A percentile compares a stretch with the other conserved stretches of the same genome.
These are phyloP conservation scores for Timandra comae DNA, from an alignment of 2,888 invertebrate genomes.

Conservation along the genomic window DNA sequence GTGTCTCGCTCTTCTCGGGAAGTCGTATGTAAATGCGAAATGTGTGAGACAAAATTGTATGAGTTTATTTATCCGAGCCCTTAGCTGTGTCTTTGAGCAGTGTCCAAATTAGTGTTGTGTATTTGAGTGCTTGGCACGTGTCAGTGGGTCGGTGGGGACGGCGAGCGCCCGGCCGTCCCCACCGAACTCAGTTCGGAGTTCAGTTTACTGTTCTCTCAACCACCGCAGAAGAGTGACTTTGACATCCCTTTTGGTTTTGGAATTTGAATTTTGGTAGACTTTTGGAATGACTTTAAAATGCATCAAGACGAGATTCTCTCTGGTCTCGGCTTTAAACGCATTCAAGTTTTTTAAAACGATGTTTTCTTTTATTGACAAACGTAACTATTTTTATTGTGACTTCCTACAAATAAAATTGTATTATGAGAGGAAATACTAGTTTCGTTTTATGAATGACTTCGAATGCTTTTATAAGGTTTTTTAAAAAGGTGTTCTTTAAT, in stretches of 20 bases:
- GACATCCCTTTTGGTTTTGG: slow-evolving; percentile 59
- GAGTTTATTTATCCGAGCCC: slow-evolving; percentile 29
- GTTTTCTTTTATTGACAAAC: no score
- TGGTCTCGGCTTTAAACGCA: no score
- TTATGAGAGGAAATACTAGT: no score
- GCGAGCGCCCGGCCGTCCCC: slow-evolving; percentile 43
- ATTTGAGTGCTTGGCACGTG: slow-evolving; percentile 34
- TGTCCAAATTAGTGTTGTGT: slow-evolving; percentile 29
- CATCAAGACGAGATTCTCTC: no score
- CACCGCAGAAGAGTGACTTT: slow-evolving; percentile 54
- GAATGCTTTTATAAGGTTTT: no score
- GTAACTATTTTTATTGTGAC: no score
- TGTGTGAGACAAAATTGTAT: slow-evolving; percentile 21
- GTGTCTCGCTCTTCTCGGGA: slow-evolving; percentile 63
- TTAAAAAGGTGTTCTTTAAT: no score
- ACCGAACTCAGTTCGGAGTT: slow-evolving; percentile 40
- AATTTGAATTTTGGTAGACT: no score
- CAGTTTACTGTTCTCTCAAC: slow-evolving; percentile 60
- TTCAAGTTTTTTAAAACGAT: no score
- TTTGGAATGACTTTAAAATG: no score
- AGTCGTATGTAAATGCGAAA: slow-evolving; percentile 34
- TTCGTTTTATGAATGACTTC: no score
- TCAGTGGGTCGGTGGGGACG: slow-evolving; percentile 36
- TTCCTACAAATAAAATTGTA: no score
- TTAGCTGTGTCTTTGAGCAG: slow-evolving; percentile 31